These are phyloP conservation scores for Otocyon megalotis DNA, from an alignment of 2,113 vertebrate genomes.

Conservation along the genomic window DNA sequence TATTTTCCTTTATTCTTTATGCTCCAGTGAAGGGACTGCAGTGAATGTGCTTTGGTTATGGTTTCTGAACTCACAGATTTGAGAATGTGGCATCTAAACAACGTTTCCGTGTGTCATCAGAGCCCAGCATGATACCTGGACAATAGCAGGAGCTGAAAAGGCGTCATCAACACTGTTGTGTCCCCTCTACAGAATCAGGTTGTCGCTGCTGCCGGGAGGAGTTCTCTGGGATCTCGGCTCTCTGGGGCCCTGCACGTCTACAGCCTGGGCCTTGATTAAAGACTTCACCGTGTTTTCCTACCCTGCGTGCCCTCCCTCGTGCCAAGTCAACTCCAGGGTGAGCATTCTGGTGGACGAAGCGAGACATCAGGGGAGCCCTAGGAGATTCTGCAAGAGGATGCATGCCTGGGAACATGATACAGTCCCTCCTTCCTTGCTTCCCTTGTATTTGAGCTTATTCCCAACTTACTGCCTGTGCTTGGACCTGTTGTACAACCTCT, in stretches of 20 bases:
- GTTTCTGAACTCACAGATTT: neutral
- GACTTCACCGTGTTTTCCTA: neutral
- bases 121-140: too few species aligned
- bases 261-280: constrained; percentile 57
- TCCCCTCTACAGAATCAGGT: constrained; percentile 86
- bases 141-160: neutral
- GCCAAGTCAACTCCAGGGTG: neutral
- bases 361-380: neutral
- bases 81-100: neutral
- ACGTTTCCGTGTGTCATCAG: accelerated
- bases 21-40: neutral
- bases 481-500: too few species aligned
- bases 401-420: neutral
- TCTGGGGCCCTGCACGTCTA: constrained; percentile 88
- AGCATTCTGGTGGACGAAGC: neutral
- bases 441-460: neutral
- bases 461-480: neutral
- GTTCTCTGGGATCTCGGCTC: constrained; percentile 86
- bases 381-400: neutral
- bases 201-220: constrained; percentile 88
- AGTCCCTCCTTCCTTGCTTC: neutral
- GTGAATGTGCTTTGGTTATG: neutral
- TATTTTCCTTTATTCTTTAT: too few species aligned
- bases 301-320: neutral
- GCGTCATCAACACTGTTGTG: neutral